phyloP scores from a whole-genome alignment of 2,888 invertebrate genomes.

The Carterocephalus palaemon region DNA sequence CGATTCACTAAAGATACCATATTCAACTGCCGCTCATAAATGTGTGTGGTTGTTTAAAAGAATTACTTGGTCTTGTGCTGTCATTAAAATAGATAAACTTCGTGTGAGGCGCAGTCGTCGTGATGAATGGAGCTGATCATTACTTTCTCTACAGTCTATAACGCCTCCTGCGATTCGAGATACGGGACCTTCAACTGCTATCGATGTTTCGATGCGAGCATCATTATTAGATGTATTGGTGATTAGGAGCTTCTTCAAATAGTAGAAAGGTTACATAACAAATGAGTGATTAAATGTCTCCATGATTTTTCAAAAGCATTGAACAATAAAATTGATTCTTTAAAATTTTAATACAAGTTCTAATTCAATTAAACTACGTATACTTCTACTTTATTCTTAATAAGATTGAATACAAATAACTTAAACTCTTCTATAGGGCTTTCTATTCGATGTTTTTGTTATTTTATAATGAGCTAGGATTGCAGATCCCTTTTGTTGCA shows the following conservation, averaged over 20 bases:
- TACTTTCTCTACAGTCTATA: slow-evolving; percentile 58
- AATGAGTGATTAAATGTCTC: too few species aligned
- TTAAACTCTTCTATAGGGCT: too few species aligned
- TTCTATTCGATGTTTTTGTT: too few species aligned
- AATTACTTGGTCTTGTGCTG: slow-evolving; percentile 10
- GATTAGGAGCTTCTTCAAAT: slow-evolving; percentile 18
- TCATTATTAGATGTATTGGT: slow-evolving; percentile 38
- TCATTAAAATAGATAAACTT: slow-evolving; percentile 42
- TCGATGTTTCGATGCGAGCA: slow-evolving; percentile 42
- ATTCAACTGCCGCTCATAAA: slow-evolving; percentile 1
- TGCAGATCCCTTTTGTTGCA: slow-evolving; percentile 14
- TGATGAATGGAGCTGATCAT: slow-evolving; percentile 57
- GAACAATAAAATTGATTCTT: too few species aligned
- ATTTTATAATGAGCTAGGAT: too few species aligned
- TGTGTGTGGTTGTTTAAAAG: slow-evolving; percentile 1
- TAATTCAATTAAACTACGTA: too few species aligned
- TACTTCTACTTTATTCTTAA: too few species aligned
- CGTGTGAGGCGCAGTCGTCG: slow-evolving; percentile 61
- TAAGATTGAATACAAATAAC: too few species aligned
- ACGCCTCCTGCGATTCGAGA: slow-evolving; percentile 63
- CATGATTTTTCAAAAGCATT: too few species aligned
- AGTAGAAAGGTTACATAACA: too few species aligned
- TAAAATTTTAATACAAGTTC: too few species aligned
- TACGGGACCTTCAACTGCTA: slow-evolving; percentile 43
- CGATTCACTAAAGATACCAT: slow-evolving; percentile 12